phyloP scores from a whole-genome alignment of 2,797 vertebrate species.

The Artibeus jamaicensis region DNA sequence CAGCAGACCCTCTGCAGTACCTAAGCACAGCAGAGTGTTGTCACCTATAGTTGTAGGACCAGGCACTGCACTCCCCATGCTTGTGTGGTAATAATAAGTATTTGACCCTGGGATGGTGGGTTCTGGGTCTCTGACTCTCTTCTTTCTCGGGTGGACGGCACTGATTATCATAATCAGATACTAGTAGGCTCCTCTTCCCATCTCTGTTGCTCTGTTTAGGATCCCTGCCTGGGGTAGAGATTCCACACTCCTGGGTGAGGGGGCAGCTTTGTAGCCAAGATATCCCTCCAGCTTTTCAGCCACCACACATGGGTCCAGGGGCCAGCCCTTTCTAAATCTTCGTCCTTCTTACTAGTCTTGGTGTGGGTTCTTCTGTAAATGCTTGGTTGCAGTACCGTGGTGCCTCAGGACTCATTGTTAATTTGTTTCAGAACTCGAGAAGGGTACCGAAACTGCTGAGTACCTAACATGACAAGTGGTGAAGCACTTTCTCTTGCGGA shows the following conservation, averaged over 20 bases:
- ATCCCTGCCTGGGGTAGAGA: background rate
- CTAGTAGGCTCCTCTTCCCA: background rate
- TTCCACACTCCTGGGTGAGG: background rate
- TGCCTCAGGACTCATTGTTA: background rate
- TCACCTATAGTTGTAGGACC: background rate
- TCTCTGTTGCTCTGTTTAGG: background rate
- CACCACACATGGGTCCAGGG: background rate
- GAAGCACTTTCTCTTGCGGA: too few relatives aligned
- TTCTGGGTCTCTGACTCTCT: background rate
- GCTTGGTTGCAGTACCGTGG: background rate
- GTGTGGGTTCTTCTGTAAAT: background rate
- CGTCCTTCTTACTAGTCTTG: background rate
- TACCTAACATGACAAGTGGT: too few relatives aligned
- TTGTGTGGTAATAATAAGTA: background rate
- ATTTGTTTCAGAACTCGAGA: background rate
- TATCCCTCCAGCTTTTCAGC: background rate
- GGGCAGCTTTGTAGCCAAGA: background rate
- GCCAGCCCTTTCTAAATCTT: background rate
- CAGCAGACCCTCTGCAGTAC: too few relatives aligned
- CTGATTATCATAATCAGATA: background rate
- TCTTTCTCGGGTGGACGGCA: background rate
- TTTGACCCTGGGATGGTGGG: background rate
- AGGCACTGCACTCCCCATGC: background rate
- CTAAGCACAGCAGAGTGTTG: too few relatives aligned
- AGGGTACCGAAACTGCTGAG: background rate